Conservation (phyloP, 1,140 invertebrate species). For the Meloidogyne hapla region DNA sequence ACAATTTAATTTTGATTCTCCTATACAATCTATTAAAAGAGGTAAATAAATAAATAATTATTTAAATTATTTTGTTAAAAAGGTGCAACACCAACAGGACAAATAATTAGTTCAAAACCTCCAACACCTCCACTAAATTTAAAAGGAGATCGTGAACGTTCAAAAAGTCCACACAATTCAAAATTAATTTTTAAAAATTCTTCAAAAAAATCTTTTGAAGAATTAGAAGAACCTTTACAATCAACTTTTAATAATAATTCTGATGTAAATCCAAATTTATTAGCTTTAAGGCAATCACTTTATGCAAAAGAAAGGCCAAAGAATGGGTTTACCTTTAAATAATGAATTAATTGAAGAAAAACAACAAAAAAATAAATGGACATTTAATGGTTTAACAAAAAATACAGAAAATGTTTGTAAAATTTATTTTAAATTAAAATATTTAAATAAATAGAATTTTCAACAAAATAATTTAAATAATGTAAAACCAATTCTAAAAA, state of each 20-base stretch:
- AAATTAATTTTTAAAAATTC: conserved; percentile 11
- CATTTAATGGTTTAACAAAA: too few species aligned
- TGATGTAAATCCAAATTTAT: conserved; percentile 19
- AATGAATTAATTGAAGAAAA: not conserved
- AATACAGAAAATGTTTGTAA: too few species aligned
- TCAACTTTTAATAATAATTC: not conserved
- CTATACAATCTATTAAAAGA: conserved; percentile 11
- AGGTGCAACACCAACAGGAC: conserved; percentile 43
- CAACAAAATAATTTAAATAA: not conserved
- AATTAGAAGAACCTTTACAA: not conserved
- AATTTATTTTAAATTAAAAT: too few species aligned
- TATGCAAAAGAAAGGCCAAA: conserved; percentile 25
- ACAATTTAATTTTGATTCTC: not conserved
- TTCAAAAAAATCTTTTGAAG: conserved; percentile 10
- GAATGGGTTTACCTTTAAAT: conserved; percentile 4
- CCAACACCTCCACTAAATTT: conserved; percentile 56
- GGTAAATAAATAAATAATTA: too few species aligned
- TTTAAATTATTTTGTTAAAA: too few species aligned
- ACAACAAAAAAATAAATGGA: not conserved
- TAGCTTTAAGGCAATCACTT: conserved; percentile 24
- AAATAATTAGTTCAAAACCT: conserved; percentile 51
- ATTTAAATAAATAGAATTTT: too few species aligned
- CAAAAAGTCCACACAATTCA: conserved; percentile 23
- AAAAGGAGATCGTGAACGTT: conserved; percentile 34
- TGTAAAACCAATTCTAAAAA: conserved; percentile 31